Percentiles rank a stretch among this genome's conserved stretches.
Evolutionary conservation across 2,113 vertebrate species (phyloP).

Genomic region (human): DNA sequence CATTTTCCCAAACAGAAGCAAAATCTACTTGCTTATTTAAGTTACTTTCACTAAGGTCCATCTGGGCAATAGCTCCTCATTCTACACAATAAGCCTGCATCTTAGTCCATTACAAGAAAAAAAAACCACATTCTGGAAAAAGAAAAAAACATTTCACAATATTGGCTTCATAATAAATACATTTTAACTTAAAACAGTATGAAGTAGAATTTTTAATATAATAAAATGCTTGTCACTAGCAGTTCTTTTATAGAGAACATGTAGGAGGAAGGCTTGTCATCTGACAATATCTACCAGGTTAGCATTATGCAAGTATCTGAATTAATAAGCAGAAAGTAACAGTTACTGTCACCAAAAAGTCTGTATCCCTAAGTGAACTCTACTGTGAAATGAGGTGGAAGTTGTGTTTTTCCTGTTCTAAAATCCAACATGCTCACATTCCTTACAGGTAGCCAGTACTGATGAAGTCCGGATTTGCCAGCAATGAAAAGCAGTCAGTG

Average conservation of each 20-base stretch:
- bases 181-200: not conserved
- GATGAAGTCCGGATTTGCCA: not conserved
- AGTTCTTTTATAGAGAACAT: conserved; percentile 28
- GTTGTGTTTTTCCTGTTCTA: conserved; percentile 53
- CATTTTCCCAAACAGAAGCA: not conserved
- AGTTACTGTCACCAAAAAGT: conserved; percentile 57
- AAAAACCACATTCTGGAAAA: conserved; percentile 10
- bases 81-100: not conserved
- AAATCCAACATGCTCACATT: conserved; percentile 4
- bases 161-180: not conserved
- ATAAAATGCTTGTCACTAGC: conserved; percentile 42
- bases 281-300: conserved; percentile 52
- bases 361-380: conserved; percentile 67
- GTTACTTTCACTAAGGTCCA: conserved; percentile 49
- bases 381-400: conserved; percentile 33
- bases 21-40: not conserved
- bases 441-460: conserved; percentile 37
- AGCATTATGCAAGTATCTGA: conserved; percentile 60
- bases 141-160: conserved; percentile 25
- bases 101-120: not conserved
- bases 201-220: conserved; percentile 40
- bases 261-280: conserved; percentile 69
- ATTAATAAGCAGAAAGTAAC: conserved; percentile 57
- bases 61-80: not conserved
- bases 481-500: conserved; percentile 54